Evolutionary conservation across 2,888 invertebrate genomes (phyloP).

Genomic region (Lissonota sp.): DNA sequence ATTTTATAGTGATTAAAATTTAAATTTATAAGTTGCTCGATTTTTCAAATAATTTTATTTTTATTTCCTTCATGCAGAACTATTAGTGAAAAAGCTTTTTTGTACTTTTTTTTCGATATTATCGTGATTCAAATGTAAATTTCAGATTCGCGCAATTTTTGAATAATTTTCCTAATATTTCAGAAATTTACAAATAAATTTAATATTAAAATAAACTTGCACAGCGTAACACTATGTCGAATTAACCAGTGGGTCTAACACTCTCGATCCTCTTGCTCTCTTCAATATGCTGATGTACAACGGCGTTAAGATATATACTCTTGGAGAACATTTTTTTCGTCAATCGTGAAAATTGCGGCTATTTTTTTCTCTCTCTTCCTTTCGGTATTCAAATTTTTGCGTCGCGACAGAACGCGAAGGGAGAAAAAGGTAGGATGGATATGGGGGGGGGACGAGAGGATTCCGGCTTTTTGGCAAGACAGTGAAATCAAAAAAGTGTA

Average conservation of each 20-base stretch:
- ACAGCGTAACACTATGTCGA: conserved; percentile 76
- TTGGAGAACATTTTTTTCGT: conserved; percentile 44
- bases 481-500: conserved; percentile 27
- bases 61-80: too few relatives aligned
- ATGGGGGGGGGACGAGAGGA: neutral
- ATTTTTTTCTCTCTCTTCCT: neutral
- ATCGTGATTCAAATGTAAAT: too few relatives aligned
- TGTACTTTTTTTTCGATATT: too few relatives aligned
- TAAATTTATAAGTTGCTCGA: too few relatives aligned
- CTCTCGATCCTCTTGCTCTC: conserved; percentile 68
- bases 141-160: too few relatives aligned
- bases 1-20: too few relatives aligned
- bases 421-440: neutral
- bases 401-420: conserved; percentile 35
- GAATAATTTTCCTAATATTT: too few relatives aligned
- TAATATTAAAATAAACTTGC: conserved; percentile 82
- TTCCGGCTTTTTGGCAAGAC: conserved; percentile 47
- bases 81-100: too few relatives aligned
- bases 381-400: conserved; percentile 29
- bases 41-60: too few relatives aligned
- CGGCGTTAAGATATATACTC: conserved; percentile 19
- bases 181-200: conserved; percentile 59
- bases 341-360: conserved; percentile 26
- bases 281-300: conserved; percentile 54
- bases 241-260: conserved; percentile 73